Evolutionary conservation across 2,797 vertebrate genomes (phyloP), one percentile per base, ranked within the genome.

Genomic region (Crocidura indochinensis): DNA sequence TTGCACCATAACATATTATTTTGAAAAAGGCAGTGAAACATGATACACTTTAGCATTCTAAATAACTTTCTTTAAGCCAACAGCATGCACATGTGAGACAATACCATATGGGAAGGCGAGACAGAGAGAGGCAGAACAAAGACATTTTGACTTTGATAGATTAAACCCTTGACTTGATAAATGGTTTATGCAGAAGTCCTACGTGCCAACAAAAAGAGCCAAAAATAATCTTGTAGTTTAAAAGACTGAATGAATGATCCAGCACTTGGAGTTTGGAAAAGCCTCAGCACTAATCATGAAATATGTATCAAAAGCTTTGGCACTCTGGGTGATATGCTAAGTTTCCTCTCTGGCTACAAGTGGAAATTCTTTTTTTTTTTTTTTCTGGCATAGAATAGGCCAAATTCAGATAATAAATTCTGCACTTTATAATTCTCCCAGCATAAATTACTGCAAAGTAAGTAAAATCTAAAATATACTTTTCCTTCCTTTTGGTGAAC

Each of bases 151-250:
- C 94, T 94, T 96, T 95, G 85, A 96, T 84, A 94, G 84, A 94
- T 78, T 90, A 96, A 96, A 96, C 27, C 80, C 60, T 88, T 87
- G 86, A 78, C 91, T 97, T 96, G 95, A 97, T 91, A 95, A 97
- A 94, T 81, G 56, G 73, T 90, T 94, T 92, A 90, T 94, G 94
- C 96, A 95, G 92, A 95, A 96, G 67, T 76, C 77, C 69, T 84
- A 88, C 6, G 9, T 95, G 95, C 93, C 94, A 94, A 94, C 68
- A 79, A 53, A 87, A 53, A 96, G 92, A 83, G 89, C 94, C 92
- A 96, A 94, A 95, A 96, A 96, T 91, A 96, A 96, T 93, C 92
- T 87, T 78, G 90, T 10, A 93, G 90, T 91, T 94, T 94, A 85
- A 95, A 95, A 87, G 83, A 95, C 91, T 78, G 87, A 96, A 95